These are phyloP conservation scores for Zophobas morio DNA, from an alignment of 1,140 invertebrate genomes.

Conservation along the genomic window DNA sequence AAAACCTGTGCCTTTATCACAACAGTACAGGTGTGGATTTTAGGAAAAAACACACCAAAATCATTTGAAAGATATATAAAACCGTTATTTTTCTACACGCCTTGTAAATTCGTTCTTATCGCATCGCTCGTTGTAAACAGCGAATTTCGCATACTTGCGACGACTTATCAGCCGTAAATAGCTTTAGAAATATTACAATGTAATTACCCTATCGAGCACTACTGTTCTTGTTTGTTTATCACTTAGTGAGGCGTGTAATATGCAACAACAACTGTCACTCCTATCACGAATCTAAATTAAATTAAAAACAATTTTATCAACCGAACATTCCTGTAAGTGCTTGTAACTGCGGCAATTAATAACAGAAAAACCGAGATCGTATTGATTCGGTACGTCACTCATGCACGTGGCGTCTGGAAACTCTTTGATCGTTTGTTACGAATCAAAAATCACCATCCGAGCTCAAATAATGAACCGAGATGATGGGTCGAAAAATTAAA, in stretches of 20 bases:
- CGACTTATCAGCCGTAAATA: conserved; percentile 33
- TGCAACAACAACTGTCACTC: conserved; percentile 58
- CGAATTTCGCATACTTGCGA: conserved; percentile 20
- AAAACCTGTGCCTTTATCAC: no score
- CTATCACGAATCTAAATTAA: conserved; percentile 49
- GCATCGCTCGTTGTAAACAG: not conserved
- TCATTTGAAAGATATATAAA: no score
- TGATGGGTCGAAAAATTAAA: not conserved
- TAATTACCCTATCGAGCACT: conserved; percentile 55
- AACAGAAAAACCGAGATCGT: conserved; percentile 16
- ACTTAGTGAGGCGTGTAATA: conserved; percentile 61
- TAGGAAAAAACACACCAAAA: no score
- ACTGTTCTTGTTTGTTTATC: conserved; percentile 60
- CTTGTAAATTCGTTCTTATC: no score
- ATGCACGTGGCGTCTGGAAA: conserved; percentile 33
- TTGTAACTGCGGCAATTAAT: not conserved
- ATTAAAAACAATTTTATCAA: conserved; percentile 49
- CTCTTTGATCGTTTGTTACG: not conserved
- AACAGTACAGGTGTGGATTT: no score
- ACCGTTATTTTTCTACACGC: no score
- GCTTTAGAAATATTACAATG: conserved; percentile 53
- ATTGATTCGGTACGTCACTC: conserved; percentile 51
- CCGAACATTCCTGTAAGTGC: conserved; percentile 14
- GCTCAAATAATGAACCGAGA: no score
- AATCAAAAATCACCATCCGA: no score